Percentiles rank a stretch among this genome's conserved stretches.
Evolutionary conservation across 2,797 vertebrate species (phyloP).

Genomic region (Malacoraja senta): DNA sequence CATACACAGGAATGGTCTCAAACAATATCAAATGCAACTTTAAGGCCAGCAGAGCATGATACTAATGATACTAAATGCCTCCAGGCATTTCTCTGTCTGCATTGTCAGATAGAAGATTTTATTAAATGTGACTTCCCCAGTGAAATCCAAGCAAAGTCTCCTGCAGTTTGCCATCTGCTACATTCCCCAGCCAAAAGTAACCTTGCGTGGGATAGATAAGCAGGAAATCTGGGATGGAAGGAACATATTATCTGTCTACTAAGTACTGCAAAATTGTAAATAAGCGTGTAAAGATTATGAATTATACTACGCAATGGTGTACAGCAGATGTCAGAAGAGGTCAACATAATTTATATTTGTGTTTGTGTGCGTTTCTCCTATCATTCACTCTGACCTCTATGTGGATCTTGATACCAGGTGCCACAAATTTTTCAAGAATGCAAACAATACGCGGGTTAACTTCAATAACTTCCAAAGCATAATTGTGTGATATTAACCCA

Average conservation of each 20-base stretch:
- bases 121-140: conserved; percentile 26
- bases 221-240: background rate
- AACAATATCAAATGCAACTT: conserved; percentile 20
- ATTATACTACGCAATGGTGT: background rate
- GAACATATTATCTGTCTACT: background rate
- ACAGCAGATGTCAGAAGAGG: background rate
- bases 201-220: conserved; percentile 12
- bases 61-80: conserved; percentile 15
- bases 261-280: background rate
- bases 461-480: no score
- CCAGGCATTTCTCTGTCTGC: conserved; percentile 31
- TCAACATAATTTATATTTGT: background rate
- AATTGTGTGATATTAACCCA: no score
- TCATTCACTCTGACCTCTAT: background rate
- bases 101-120: conserved; percentile 27
- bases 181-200: background rate
- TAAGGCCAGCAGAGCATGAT: background rate
- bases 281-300: background rate
- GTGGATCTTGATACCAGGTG: no score
- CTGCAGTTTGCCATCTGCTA: background rate
- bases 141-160: conserved; percentile 26
- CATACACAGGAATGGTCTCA: conserved; percentile 13
- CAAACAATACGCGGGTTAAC: background rate
- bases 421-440: background rate
- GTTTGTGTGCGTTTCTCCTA: background rate